Percentiles rank a stretch among this genome's conserved stretches.
These are phyloP conservation scores for Aporophyla nigra DNA, from an alignment of 2,888 invertebrate species.

Conservation along the genomic window DNA sequence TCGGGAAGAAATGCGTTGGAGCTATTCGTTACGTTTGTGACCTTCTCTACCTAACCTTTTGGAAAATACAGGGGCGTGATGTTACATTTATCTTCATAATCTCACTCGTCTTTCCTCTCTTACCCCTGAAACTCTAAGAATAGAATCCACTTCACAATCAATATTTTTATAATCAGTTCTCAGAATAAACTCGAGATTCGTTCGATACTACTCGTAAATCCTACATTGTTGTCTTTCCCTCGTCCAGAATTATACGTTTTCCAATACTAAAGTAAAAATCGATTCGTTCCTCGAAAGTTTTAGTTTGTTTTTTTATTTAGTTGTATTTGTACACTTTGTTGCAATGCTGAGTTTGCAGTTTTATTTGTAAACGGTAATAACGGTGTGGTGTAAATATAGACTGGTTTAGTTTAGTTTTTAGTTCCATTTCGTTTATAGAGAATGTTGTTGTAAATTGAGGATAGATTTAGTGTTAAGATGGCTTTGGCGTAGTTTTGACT, in stretches of 20 bases:
- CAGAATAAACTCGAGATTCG: neutral
- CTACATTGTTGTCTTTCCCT: slow-evolving; percentile 36
- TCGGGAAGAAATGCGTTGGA: too few species aligned
- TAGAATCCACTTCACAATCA: neutral
- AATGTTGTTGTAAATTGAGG: neutral
- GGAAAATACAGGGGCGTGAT: neutral
- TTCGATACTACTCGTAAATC: slow-evolving; percentile 5
- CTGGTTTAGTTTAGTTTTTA: neutral
- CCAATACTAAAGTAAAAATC: slow-evolving; percentile 41
- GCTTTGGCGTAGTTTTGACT: too few species aligned
- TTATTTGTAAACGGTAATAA: slow-evolving; percentile 45
- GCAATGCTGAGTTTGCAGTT: slow-evolving; percentile 22
- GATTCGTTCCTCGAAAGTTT: slow-evolving; percentile 15
- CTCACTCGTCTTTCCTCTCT: neutral
- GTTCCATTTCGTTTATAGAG: neutral
- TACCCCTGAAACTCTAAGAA: neutral
- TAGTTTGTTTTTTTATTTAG: slow-evolving; percentile 24
- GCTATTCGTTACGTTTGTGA: too few species aligned
- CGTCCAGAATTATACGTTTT: slow-evolving; percentile 44
- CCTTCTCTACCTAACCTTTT: neutral
- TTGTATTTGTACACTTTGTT: slow-evolving; percentile 39
- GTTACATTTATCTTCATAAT: neutral
- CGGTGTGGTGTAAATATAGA: slow-evolving; percentile 12
- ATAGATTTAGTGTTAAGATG: neutral
- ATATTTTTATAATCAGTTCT: neutral